Evolutionary conservation across 2,888 invertebrate genomes (phyloP).

Genomic region (Noctua pronuba): DNA sequence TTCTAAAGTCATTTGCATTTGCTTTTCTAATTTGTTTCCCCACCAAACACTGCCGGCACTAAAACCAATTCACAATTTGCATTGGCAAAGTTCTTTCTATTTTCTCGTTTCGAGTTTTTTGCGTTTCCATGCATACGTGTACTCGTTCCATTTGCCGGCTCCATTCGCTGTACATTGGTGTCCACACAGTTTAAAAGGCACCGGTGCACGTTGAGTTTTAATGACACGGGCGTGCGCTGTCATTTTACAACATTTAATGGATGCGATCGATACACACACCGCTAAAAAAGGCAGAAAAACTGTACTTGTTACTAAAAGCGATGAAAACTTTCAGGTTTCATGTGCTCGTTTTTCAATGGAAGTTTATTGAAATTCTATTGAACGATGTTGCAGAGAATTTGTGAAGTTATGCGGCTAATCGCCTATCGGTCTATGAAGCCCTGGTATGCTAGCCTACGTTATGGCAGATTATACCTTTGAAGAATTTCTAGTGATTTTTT

Average conservation of each 20-base stretch:
- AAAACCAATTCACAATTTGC: conserved; percentile 25
- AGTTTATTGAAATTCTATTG: conserved; percentile 47
- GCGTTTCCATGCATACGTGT: conserved; percentile 24
- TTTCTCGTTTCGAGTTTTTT: conserved; percentile 22
- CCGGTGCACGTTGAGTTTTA: conserved; percentile 72
- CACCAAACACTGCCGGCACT: conserved; percentile 10
- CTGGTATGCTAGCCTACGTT: neutral
- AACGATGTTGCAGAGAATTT: conserved; percentile 14
- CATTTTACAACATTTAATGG: conserved; percentile 75
- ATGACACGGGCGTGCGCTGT: conserved; percentile 76
- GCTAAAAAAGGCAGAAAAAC: conserved; percentile 56
- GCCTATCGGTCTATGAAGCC: conserved; percentile 22
- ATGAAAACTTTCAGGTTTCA: conserved; percentile 49
- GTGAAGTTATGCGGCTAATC: conserved; percentile 40
- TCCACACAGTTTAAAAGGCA: conserved; percentile 68
- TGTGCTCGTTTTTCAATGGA: conserved; percentile 36
- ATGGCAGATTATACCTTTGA: neutral
- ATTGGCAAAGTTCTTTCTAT: conserved; percentile 27
- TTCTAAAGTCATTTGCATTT: neutral
- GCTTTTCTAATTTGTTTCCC: conserved; percentile 5
- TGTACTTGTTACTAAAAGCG: conserved; percentile 53
- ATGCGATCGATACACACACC: conserved; percentile 66
- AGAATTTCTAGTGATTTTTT: neutral
- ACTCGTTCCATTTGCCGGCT: conserved; percentile 51
- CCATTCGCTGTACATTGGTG: conserved; percentile 55